Base-by-base conservation (phyloP, 2,797 vertebrate species). In the Tarsius wallacei region DNA sequence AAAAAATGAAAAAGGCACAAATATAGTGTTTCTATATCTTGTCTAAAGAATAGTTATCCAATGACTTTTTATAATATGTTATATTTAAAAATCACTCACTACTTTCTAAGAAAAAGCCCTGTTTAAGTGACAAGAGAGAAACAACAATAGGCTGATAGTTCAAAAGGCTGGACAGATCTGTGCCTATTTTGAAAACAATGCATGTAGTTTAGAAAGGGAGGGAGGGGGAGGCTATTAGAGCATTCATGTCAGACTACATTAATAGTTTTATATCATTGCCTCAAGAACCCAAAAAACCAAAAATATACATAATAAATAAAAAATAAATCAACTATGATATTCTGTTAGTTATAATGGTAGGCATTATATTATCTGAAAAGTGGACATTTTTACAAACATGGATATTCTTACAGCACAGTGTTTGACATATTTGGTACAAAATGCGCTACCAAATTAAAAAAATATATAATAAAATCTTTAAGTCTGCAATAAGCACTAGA, bases 381-480 rank as follows among this genome's bases (percentile, higher is more conserved):
- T 97, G 98, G 97, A 97, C 74, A 83, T 97, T 94, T 98, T 87
- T 95, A 98, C 2, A 59, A 97, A 98, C 16, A 82, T 85, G 98
- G 81, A 93, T 97, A 97, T 95, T 90, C 96, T 68, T 96, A 98
- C 97, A 99, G 98, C 98, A 99, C 98, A 99, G 98, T 98, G 98
- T 96, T 98, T 98, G 98, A 98, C 98, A 49, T 95, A 98, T 98
- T 99, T 99, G 98, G 98, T 99, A 99, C 95, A 98, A 99, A 98
- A 97, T 98, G 97, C 98, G 97, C 96, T 98, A 98, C 64, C 87
- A 97, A 98, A 94, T 91, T 97, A 93, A 31, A 96, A 96, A 92
- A 71, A 94, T 74, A 95, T 81, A 80, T 81, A 97, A 70, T 83
- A 97, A 98, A 98, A 97, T 95, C 93, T 88, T 98, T 97, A 97